phyloP scores from a whole-genome alignment of 2,113 vertebrate genomes.

The Poicephalus meyeri region DNA sequence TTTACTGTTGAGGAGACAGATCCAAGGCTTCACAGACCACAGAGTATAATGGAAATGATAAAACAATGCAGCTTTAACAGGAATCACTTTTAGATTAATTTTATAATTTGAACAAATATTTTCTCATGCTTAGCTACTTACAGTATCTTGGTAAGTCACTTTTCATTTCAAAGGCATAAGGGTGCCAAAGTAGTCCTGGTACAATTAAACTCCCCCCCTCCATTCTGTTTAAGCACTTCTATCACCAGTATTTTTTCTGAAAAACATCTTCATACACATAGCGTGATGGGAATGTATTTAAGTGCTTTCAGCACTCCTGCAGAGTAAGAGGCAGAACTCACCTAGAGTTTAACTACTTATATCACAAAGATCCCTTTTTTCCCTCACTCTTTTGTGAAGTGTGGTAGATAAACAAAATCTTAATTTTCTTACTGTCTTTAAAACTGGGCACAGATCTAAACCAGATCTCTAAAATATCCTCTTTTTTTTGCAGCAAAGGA shows the following conservation, averaged over 20 bases:
- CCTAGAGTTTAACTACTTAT: not conserved
- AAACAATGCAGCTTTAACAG: not conserved
- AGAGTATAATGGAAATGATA: not conserved
- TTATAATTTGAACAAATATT: not conserved
- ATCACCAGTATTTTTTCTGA: slow-evolving; percentile 7
- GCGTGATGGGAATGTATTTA: not conserved
- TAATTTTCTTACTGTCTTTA: not conserved
- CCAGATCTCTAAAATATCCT: not conserved
- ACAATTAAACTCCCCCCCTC: not conserved
- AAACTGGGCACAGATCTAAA: not conserved
- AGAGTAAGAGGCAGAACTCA: not conserved
- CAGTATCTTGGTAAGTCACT: not conserved
- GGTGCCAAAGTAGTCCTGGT: not conserved
- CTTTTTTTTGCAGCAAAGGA: not conserved
- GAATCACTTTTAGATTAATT: not conserved
- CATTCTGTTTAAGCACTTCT: not conserved
- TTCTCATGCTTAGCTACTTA: not conserved
- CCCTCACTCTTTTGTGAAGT: not conserved
- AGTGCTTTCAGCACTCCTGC: slow-evolving; percentile 25
- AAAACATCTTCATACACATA: not conserved
- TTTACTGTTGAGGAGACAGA: not conserved
- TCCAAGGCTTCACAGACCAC: not conserved
- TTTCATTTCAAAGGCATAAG: not conserved
- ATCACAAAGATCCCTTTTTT: not conserved
- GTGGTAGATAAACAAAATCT: not conserved